These are phyloP conservation scores for Paratrypauchen microcephalus DNA, from an alignment of 2,797 vertebrate genomes.

Conservation along the genomic window DNA sequence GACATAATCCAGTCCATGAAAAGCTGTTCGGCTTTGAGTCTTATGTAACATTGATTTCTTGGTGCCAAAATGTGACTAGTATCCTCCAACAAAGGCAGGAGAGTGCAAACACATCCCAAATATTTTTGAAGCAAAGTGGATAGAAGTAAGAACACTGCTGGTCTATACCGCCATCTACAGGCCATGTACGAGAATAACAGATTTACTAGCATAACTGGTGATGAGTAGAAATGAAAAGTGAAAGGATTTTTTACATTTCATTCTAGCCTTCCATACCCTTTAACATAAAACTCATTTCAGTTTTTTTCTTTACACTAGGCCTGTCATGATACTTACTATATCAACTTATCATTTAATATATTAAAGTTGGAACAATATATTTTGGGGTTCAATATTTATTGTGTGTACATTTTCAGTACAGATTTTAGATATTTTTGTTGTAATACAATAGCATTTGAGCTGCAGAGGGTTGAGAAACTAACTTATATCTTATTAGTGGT, in stretches of 20 bases:
- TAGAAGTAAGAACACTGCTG: conserved; percentile 23
- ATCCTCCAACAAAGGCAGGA: conserved; percentile 53
- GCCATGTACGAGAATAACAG: conserved; percentile 2
- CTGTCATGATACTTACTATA: too few relatives aligned
- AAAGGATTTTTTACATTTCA: background rate
- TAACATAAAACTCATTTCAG: background rate
- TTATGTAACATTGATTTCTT: conserved; percentile 60
- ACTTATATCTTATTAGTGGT: too few relatives aligned
- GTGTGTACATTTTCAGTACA: too few relatives aligned
- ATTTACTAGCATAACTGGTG: background rate
- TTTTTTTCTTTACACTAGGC: background rate
- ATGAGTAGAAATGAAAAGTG: background rate
- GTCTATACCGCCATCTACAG: conserved; percentile 52
- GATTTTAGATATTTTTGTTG: too few relatives aligned
- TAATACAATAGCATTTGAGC: too few relatives aligned
- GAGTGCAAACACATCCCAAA: conserved; percentile 51
- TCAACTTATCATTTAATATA: too few relatives aligned
- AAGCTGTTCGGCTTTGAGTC: conserved; percentile 33
- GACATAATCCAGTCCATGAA: conserved; percentile 45
- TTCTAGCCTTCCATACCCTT: background rate
- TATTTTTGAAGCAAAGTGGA: conserved; percentile 47
- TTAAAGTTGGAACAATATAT: too few relatives aligned
- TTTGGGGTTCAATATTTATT: too few relatives aligned
- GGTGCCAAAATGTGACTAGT: conserved; percentile 49
- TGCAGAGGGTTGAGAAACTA: too few relatives aligned